These are phyloP conservation scores for Apus apus DNA, from an alignment of 2,113 vertebrate species.

Conservation along the genomic window DNA sequence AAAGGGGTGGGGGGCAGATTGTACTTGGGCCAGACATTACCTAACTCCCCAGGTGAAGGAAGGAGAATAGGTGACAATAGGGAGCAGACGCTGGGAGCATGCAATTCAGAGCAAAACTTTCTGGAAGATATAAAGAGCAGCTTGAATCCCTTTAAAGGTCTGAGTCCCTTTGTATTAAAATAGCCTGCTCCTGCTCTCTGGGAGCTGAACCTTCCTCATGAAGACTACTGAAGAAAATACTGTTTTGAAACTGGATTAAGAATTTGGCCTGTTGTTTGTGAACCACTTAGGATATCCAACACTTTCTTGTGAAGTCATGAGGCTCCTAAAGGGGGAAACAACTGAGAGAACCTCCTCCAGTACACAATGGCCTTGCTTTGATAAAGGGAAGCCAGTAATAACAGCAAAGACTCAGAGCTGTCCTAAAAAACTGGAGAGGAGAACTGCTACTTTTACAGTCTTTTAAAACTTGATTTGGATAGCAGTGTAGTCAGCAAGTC, in stretches of 20 bases:
- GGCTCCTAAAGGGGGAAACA: background rate
- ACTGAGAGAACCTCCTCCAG: background rate
- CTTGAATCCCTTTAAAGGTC: background rate
- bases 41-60: constrained; percentile 51
- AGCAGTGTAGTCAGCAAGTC: background rate
- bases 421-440: background rate
- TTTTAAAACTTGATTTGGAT: background rate
- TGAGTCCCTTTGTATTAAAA: background rate
- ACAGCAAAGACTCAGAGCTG: background rate
- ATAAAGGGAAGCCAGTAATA: background rate
- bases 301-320: background rate
- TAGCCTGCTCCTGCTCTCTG: background rate
- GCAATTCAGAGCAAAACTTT: constrained; percentile 2
- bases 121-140: constrained; percentile 54
- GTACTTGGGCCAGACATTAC: constrained; percentile 51
- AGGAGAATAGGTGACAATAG: constrained; percentile 56
- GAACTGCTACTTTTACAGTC: background rate
- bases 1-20: background rate
- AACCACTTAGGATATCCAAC: background rate
- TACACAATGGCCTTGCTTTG: background rate
- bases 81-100: constrained; percentile 11
- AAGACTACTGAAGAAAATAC: constrained; percentile 5
- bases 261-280: background rate
- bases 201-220: background rate
- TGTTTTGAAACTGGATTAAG: background rate